phyloP scores from a whole-genome alignment of 2,797 vertebrate species.

The Neosalanx taihuensis region DNA sequence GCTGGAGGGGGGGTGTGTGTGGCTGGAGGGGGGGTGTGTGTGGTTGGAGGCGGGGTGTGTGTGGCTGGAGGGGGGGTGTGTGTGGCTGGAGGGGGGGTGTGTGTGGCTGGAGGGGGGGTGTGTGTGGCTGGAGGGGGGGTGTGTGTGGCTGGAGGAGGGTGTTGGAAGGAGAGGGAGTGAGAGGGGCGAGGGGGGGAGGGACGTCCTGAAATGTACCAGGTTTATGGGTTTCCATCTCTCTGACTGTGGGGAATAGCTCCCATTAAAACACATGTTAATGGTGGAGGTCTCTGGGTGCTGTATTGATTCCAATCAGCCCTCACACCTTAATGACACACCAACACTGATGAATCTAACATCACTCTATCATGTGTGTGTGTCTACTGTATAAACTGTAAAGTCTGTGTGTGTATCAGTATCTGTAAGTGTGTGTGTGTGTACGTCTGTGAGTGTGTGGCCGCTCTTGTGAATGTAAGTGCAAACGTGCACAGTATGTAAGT shows the following conservation, averaged over 20 bases:
- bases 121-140: not conserved
- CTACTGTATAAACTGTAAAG: too few species aligned
- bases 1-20: not conserved
- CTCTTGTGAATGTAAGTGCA: too few species aligned
- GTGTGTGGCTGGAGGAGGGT: not conserved
- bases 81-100: too few species aligned
- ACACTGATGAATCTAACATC: constrained; percentile 39
- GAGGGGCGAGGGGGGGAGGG: not conserved
- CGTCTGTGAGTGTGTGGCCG: too few species aligned
- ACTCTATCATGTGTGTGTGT: not conserved
- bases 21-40: too few species aligned
- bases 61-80: too few species aligned
- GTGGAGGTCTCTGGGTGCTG: constrained; percentile 25
- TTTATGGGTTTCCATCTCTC: not conserved
- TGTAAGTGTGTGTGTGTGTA: too few species aligned
- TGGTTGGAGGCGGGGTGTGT: too few species aligned
- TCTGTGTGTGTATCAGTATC: not conserved
- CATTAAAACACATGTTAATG: constrained; percentile 19
- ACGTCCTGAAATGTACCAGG: not conserved
- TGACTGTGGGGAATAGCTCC: not conserved
- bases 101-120: too few species aligned
- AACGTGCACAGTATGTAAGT: too few species aligned
- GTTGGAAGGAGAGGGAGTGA: not conserved
- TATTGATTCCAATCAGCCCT: constrained; percentile 46
- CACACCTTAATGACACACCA: constrained; percentile 22